These are phyloP conservation scores for Molothrus ater DNA, from an alignment of 2,797 vertebrate species.

Conservation along the genomic window DNA sequence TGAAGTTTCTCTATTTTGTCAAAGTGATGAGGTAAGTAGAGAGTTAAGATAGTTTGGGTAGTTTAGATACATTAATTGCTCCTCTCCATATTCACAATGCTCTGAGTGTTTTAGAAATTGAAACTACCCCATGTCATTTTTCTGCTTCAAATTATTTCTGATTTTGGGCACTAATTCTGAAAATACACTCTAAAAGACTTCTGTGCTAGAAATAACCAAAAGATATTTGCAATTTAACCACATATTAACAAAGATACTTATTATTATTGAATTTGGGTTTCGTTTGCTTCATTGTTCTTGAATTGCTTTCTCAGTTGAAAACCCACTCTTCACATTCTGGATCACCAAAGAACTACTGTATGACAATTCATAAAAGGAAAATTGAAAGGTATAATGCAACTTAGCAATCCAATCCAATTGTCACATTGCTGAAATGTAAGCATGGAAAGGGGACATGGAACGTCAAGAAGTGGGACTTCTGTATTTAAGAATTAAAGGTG, in stretches of 20 bases:
- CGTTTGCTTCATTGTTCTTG: background rate
- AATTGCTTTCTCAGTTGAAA: background rate
- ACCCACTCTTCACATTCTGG: background rate
- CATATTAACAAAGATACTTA: background rate
- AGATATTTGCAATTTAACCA: background rate
- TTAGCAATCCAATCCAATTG: background rate
- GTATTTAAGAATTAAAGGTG: conserved; percentile 67
- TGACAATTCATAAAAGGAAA: conserved; percentile 15
- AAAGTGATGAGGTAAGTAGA: background rate
- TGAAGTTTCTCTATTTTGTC: background rate
- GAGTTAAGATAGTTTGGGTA: background rate
- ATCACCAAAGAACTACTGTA: conserved; percentile 47
- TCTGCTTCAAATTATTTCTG: background rate
- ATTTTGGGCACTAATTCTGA: background rate
- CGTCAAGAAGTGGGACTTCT: conserved; percentile 13
- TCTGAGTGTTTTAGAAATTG: background rate
- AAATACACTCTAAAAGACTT: background rate
- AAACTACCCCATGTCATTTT: background rate
- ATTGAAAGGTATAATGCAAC: conserved; percentile 12
- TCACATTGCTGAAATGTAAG: background rate
- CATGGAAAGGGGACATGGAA: background rate
- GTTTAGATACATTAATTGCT: background rate
- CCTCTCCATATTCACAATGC: background rate
- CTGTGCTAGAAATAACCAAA: background rate
- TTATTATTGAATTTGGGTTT: background rate